phyloP scores from a whole-genome alignment of 2,888 invertebrate species.

The Drosophila rellima region DNA sequence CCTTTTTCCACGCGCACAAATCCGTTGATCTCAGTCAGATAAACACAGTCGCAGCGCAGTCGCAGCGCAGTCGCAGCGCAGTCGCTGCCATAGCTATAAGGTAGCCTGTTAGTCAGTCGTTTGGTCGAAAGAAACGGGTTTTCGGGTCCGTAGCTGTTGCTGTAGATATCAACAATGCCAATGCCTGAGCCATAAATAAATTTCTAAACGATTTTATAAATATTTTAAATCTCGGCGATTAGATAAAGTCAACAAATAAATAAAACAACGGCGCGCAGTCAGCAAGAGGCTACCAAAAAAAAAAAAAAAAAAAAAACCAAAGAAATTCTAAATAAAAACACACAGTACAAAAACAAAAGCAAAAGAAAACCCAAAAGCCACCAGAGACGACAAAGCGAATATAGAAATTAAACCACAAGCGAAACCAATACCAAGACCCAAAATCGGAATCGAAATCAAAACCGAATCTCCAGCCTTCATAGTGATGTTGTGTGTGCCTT shows the following conservation, averaged over 20 bases:
- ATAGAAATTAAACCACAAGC: slow-evolving; percentile 34
- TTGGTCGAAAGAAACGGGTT: slow-evolving; percentile 57
- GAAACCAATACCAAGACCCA: slow-evolving; percentile 29
- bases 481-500: slow-evolving; percentile 20
- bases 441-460: slow-evolving; percentile 39
- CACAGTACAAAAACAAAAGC: slow-evolving; percentile 22
- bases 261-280: slow-evolving; percentile 72
- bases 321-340: no score
- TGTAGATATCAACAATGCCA: slow-evolving; percentile 78
- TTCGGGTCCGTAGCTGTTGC: slow-evolving; percentile 38
- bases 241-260: slow-evolving; percentile 83
- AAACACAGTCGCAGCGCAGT: slow-evolving; percentile 53
- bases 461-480: slow-evolving; percentile 52
- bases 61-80: slow-evolving; percentile 12
- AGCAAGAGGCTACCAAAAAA: slow-evolving; percentile 25
- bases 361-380: slow-evolving; percentile 26
- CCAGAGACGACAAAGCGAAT: slow-evolving; percentile 29
- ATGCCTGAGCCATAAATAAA: slow-evolving; percentile 78
- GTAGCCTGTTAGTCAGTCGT: slow-evolving; percentile 46
- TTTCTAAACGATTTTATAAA: slow-evolving; percentile 82
- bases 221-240: slow-evolving; percentile 82
- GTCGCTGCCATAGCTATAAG: slow-evolving; percentile 30
- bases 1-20: slow-evolving; percentile 61
- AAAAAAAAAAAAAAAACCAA: slow-evolving; percentile 16
- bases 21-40: slow-evolving; percentile 71